A percentile compares a stretch with the other conserved stretches of the same genome.
Evolutionary conservation across 2,113 vertebrate genomes (phyloP).

Genomic region (Ivindomyrus marchei): DNA sequence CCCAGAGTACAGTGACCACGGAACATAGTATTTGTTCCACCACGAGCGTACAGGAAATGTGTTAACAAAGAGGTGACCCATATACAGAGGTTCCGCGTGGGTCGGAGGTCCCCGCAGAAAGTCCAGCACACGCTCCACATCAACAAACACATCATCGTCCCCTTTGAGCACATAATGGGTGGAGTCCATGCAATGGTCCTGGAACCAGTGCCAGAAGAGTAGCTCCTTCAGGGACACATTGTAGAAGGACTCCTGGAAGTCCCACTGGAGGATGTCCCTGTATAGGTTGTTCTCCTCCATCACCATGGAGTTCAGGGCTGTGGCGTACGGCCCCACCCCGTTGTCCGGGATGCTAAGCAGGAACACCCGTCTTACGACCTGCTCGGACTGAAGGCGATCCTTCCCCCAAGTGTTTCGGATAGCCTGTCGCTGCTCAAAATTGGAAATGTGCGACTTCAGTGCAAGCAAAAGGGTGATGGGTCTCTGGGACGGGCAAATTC

Average conservation of each 20-base stretch:
- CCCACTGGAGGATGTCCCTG: conserved; percentile 29
- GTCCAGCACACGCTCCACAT: conserved; percentile 18
- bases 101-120: background rate
- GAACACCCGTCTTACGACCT: conserved; percentile 25
- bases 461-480: conserved; percentile 24
- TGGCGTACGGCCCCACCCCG: background rate
- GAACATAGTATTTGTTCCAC: conserved; percentile 32
- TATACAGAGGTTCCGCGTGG: conserved; percentile 3
- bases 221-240: conserved; percentile 35
- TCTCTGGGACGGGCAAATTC: background rate
- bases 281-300: conserved; percentile 17
- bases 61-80: conserved; percentile 21
- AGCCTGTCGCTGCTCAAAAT: conserved; percentile 11
- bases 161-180: conserved; percentile 23
- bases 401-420: conserved; percentile 29
- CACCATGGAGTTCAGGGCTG: background rate
- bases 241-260: conserved; percentile 32
- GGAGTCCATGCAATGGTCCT: background rate
- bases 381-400: background rate
- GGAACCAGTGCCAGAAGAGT: conserved; percentile 32
- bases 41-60: conserved; percentile 3
- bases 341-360: conserved; percentile 17
- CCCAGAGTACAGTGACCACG: conserved; percentile 8
- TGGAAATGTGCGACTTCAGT: conserved; percentile 20
- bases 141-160: conserved; percentile 30